Conservation (phyloP, 2,888 invertebrate species). For the Beris morrisii region DNA sequence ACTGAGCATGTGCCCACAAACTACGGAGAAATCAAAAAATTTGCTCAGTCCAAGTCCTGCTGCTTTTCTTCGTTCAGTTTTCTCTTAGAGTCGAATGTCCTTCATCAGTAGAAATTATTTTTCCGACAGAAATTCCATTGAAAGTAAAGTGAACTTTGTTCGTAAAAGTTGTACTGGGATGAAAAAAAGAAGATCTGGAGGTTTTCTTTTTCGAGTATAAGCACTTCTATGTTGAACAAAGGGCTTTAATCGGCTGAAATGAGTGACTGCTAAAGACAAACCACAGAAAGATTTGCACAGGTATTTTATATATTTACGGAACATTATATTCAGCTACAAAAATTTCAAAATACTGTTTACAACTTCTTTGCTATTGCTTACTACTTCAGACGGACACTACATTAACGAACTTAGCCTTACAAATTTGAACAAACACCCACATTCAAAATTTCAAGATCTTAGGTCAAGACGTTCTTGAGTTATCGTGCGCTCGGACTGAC, state of each 20-base stretch:
- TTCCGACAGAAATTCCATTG: neutral
- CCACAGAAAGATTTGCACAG: constrained; percentile 10
- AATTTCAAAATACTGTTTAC: no score
- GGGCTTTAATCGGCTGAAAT: constrained; percentile 1
- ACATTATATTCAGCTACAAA: no score
- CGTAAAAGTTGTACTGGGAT: neutral
- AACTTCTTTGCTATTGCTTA: no score
- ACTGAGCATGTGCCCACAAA: constrained; percentile 22
- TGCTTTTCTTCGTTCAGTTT: constrained; percentile 4
- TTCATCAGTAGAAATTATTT: neutral
- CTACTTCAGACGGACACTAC: no score
- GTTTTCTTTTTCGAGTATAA: neutral
- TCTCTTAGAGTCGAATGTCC: neutral
- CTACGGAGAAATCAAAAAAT: neutral
- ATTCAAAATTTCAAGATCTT: no score
- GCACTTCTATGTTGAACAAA: constrained; percentile 8
- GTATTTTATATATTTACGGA: neutral
- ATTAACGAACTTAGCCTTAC: no score
- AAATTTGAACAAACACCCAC: no score
- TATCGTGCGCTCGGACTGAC: no score
- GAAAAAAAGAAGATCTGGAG: neutral
- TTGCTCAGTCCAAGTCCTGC: no score
- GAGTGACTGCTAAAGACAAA: constrained; percentile 24
- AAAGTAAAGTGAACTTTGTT: constrained; percentile 1
- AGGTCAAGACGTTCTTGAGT: no score